These are phyloP conservation scores for Hipparchia semele DNA, from an alignment of 2,888 invertebrate genomes.

Conservation along the genomic window DNA sequence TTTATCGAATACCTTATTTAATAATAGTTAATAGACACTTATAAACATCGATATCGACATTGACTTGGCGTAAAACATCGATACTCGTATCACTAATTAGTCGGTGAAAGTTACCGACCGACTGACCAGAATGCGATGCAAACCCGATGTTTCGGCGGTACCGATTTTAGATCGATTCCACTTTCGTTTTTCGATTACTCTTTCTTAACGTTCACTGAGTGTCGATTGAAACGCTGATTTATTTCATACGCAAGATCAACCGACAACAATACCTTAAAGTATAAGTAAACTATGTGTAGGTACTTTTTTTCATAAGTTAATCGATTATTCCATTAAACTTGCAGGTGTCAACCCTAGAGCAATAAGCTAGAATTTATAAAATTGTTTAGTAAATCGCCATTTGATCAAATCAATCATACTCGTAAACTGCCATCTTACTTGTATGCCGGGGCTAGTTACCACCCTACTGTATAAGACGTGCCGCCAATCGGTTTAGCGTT, in stretches of 20 bases:
- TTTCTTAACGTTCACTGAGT: slow-evolving; percentile 69
- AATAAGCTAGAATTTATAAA: too few species aligned
- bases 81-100: slow-evolving; percentile 76
- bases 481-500: too few species aligned
- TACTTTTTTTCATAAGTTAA: not conserved
- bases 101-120: slow-evolving; percentile 80
- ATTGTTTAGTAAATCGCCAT: too few species aligned
- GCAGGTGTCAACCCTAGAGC: not conserved
- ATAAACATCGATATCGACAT: slow-evolving; percentile 69
- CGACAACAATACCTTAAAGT: not conserved
- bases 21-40: slow-evolving; percentile 42
- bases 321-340: not conserved
- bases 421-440: too few species aligned
- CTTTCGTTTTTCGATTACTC: slow-evolving; percentile 82
- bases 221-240: slow-evolving; percentile 64
- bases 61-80: slow-evolving; percentile 64
- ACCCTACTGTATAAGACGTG: too few species aligned
- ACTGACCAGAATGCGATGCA: slow-evolving; percentile 76
- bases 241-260: slow-evolving; percentile 45
- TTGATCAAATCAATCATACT: too few species aligned
- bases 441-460: too few species aligned
- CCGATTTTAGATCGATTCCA: slow-evolving; percentile 80
- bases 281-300: not conserved
- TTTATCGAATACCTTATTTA: slow-evolving; percentile 33
- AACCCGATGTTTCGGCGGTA: slow-evolving; percentile 73